A percentile compares a stretch with the other conserved stretches of the same genome.
phyloP scores from a whole-genome alignment of 2,888 invertebrate genomes.

The Tipula confusa region DNA sequence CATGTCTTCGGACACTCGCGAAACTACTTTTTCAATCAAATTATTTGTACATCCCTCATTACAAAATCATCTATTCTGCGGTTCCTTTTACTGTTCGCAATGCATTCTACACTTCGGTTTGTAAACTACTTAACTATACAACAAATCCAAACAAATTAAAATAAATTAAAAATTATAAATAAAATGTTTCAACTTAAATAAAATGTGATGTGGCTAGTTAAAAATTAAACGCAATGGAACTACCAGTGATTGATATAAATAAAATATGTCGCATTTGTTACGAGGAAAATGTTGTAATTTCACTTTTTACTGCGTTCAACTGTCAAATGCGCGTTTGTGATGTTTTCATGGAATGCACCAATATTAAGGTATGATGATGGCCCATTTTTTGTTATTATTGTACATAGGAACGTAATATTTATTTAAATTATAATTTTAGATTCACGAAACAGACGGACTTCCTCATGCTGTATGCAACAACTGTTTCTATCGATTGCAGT shows the following conservation, averaged over 20 bases:
- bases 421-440: constrained; percentile 37
- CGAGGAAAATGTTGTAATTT: constrained; percentile 41
- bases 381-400: not conserved
- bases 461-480: constrained; percentile 43
- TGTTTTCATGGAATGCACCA: constrained; percentile 13
- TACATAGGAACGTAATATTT: no score
- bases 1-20: no score
- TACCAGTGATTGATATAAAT: constrained; percentile 36
- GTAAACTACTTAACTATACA: not conserved
- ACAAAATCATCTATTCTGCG: no score
- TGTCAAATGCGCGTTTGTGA: not conserved
- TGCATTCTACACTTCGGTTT: not conserved
- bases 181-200: not conserved
- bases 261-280: constrained; percentile 44
- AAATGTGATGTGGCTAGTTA: not conserved
- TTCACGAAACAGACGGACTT: constrained; percentile 40
- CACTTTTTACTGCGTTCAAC: constrained; percentile 31
- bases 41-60: no score
- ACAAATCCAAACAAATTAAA: not conserved
- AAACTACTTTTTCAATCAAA: no score
- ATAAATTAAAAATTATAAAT: not conserved
- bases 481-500: constrained; percentile 42
- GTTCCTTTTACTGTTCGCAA: not conserved
- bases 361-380: constrained; percentile 13
- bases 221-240: not conserved